phyloP scores from a whole-genome alignment of 30 jellyfish, hydroid and myxozoan genomes.

The Aurelia coerulea region DNA sequence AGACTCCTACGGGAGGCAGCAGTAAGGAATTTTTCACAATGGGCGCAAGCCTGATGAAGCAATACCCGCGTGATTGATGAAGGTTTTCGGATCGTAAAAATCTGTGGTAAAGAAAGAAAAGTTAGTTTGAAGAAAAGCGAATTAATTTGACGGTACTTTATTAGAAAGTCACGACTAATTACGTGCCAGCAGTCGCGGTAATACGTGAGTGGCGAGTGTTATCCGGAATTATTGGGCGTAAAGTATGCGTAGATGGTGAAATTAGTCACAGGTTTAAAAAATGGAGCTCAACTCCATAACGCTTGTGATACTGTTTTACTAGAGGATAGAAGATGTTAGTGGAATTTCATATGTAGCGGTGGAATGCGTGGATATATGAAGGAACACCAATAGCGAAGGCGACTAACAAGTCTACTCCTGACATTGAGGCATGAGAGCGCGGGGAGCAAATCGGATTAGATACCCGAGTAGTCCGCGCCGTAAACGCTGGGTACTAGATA shows the following conservation, averaged over 20 bases:
- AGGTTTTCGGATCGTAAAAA: slow-evolving; percentile 53
- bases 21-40: slow-evolving; percentile 53
- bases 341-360: slow-evolving; percentile 62
- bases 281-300: slow-evolving; percentile 25
- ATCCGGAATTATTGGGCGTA: slow-evolving; percentile 44
- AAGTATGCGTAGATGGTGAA: slow-evolving; percentile 18
- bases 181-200: slow-evolving; percentile 62
- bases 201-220: slow-evolving; percentile 25
- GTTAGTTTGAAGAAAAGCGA: too few relatives aligned
- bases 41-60: slow-evolving; percentile 70
- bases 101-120: slow-evolving; percentile 34
- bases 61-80: slow-evolving; percentile 57
- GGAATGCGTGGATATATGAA: slow-evolving; percentile 71
- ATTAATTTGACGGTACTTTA: slow-evolving; percentile 6
- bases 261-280: neutral
- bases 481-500: too few relatives aligned
- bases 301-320: slow-evolving; percentile 11
- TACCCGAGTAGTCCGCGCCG: too few relatives aligned
- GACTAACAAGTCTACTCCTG: too few relatives aligned
- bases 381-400: too few relatives aligned
- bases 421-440: too few relatives aligned
- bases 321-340: slow-evolving; percentile 16
- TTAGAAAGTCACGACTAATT: slow-evolving; percentile 7
- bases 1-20: slow-evolving; percentile 82
- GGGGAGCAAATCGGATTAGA: too few relatives aligned